phyloP scores from a whole-genome alignment of 2,113 vertebrate species.

The Phyllostomus hastatus region DNA sequence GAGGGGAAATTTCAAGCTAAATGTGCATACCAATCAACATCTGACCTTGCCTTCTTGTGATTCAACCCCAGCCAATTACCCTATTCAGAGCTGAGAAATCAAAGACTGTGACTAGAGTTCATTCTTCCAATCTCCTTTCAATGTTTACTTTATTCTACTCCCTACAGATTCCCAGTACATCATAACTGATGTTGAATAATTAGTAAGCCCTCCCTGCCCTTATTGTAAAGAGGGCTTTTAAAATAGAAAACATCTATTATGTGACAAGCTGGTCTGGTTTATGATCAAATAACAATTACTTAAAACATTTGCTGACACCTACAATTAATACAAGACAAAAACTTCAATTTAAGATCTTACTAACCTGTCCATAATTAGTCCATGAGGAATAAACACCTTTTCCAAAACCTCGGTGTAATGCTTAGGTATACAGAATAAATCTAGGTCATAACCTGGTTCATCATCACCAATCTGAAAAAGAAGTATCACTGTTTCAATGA shows the following conservation, averaged over 20 bases:
- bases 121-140: constrained; percentile 6
- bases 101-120: not conserved
- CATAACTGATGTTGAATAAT: not conserved
- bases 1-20: not conserved
- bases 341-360: constrained; percentile 63
- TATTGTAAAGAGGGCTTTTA: constrained; percentile 20
- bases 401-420: constrained; percentile 95
- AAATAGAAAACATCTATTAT: constrained; percentile 29
- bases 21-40: not conserved
- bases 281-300: constrained; percentile 35
- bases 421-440: constrained; percentile 98
- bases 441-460: constrained; percentile 95
- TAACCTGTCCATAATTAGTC: constrained; percentile 98
- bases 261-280: constrained; percentile 29
- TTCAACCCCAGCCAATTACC: not conserved
- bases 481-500: constrained; percentile 59
- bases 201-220: not conserved
- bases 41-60: not conserved
- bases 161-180: not conserved
- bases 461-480: constrained; percentile 93
- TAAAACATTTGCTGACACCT: not conserved
- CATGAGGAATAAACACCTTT: constrained; percentile 97
- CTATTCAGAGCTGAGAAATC: not conserved
- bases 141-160: constrained; percentile 27
- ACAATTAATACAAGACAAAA: constrained; percentile 12